Evolutionary conservation across 1,140 invertebrate species (phyloP).

Genomic region (Tenebrio molitor): DNA sequence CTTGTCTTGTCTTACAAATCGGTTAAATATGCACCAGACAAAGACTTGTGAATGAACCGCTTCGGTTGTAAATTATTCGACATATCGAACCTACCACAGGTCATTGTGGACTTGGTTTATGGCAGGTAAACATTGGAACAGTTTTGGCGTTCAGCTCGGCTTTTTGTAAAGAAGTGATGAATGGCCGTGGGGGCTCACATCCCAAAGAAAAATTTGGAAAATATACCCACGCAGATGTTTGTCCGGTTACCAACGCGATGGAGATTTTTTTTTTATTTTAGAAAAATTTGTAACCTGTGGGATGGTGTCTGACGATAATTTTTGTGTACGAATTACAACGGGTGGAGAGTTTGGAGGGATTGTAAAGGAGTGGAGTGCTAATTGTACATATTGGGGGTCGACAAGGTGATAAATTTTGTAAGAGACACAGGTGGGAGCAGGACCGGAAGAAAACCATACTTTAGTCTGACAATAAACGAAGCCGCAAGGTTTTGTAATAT

Average conservation of each 20-base stretch:
- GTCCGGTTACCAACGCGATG: too few species aligned
- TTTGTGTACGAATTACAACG: too few species aligned
- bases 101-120: slow-evolving; percentile 24
- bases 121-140: slow-evolving; percentile 31
- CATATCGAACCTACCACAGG: slow-evolving; percentile 34
- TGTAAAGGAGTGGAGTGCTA: too few species aligned
- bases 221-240: too few species aligned
- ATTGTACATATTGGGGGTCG: too few species aligned
- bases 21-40: slow-evolving; percentile 35
- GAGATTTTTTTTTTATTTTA: too few species aligned
- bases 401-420: slow-evolving; percentile 35
- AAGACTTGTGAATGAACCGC: slow-evolving; percentile 39
- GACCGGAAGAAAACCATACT: slow-evolving; percentile 57
- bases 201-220: too few species aligned
- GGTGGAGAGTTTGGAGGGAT: too few species aligned
- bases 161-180: slow-evolving; percentile 17
- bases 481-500: slow-evolving; percentile 56
- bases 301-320: too few species aligned
- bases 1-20: slow-evolving; percentile 36
- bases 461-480: slow-evolving; percentile 59
- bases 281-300: too few species aligned
- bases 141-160: background rate
- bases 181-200: too few species aligned
- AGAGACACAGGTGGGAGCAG: slow-evolving; percentile 37
- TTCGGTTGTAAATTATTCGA: slow-evolving; percentile 29